phyloP scores from a whole-genome alignment of 1,140 invertebrate genomes.

The Andrena cerasifolii region DNA sequence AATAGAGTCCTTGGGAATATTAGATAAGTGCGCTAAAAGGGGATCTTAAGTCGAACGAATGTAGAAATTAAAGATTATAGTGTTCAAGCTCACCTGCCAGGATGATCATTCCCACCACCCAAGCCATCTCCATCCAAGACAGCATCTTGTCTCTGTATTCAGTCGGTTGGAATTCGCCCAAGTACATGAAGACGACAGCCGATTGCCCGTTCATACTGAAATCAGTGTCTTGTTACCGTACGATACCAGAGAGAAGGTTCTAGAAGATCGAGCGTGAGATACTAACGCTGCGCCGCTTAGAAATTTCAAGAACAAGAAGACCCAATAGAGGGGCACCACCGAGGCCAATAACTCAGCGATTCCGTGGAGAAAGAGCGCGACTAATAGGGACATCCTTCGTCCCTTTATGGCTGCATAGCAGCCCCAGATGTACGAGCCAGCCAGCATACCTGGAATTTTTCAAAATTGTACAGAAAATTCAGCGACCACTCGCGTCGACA shows the following conservation, averaged over 20 bases:
- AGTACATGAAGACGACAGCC: conserved; percentile 74
- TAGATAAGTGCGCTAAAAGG: too few species aligned
- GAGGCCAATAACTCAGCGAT: conserved; percentile 81
- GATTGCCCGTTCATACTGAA: conserved; percentile 78
- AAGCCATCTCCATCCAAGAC: conserved; percentile 77
- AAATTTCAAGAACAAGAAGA: conserved; percentile 83
- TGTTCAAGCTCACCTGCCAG: conserved; percentile 67
- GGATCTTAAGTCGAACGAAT: too few species aligned
- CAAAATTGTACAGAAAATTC: background rate
- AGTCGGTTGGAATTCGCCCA: conserved; percentile 79
- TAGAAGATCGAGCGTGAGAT: background rate
- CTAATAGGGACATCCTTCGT: conserved; percentile 80
- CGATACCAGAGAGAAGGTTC: background rate
- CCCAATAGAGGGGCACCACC: conserved; percentile 82
- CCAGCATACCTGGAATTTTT: conserved; percentile 82
- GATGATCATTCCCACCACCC: conserved; percentile 72
- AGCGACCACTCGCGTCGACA: too few species aligned
- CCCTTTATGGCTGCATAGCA: conserved; percentile 83
- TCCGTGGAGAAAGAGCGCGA: conserved; percentile 82
- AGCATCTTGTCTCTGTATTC: conserved; percentile 72
- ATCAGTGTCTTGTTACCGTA: background rate
- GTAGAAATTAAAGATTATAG: too few species aligned
- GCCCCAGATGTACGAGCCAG: conserved; percentile 85
- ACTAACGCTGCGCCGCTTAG: conserved; percentile 85
- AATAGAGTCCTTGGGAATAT: too few species aligned